Conservation (phyloP, 64 coral and sea anemone genomes). For the Platygyra sinensis region DNA sequence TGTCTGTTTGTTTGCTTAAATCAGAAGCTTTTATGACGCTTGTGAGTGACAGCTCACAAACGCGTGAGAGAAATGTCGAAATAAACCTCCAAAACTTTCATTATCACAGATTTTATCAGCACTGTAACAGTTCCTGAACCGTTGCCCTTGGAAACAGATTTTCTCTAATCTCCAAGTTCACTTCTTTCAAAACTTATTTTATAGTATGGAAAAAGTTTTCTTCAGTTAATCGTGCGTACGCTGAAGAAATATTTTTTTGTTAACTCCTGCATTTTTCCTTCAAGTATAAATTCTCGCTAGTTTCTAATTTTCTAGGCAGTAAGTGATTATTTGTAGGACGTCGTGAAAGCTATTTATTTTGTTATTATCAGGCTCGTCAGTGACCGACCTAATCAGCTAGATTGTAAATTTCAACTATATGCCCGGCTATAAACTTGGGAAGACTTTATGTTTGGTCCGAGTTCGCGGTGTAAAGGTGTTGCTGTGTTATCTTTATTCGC, state of each 20-base stretch:
- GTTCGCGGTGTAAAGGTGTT: neutral
- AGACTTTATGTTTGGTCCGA: neutral
- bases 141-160: conserved; percentile 34
- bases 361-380: neutral
- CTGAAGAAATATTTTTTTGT: neutral
- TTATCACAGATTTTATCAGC: conserved; percentile 7
- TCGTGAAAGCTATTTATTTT: neutral
- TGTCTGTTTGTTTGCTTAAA: conserved; percentile 31
- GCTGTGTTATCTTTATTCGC: neutral
- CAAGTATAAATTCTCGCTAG: neutral
- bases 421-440: neutral
- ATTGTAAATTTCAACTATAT: neutral
- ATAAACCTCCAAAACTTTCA: conserved; percentile 31
- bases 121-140: conserved; percentile 14
- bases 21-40: conserved; percentile 1
- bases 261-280: neutral
- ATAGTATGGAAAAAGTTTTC: neutral
- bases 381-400: neutral
- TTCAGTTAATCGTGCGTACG: too few relatives aligned
- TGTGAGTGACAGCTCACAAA: conserved; percentile 19
- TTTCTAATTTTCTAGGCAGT: neutral
- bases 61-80: conserved; percentile 23
- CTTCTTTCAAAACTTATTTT: neutral
- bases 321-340: neutral
- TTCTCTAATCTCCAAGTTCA: neutral